A percentile compares a stretch with the other conserved stretches of the same genome.
Evolutionary conservation across 2,113 vertebrate genomes (phyloP).

Genomic region (Aldabrachelys gigantea): DNA sequence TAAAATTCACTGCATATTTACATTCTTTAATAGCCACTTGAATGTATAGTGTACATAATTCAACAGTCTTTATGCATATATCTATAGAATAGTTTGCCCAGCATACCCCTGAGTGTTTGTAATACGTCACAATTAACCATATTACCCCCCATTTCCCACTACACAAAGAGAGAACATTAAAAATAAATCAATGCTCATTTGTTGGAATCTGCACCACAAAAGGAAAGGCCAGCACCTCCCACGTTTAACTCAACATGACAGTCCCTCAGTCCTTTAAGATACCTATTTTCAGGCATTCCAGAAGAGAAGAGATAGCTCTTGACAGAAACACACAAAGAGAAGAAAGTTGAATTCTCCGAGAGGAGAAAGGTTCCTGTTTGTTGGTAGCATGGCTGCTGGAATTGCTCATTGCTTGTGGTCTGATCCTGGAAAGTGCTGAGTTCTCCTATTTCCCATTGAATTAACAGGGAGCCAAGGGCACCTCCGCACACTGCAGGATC

Average conservation of each 20-base stretch:
- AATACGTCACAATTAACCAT: neutral
- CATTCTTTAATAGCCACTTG: slow-evolving; percentile 13
- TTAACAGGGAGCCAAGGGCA: accelerated
- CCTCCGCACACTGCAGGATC: accelerated
- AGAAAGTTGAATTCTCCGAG: neutral
- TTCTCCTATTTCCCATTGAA: accelerated
- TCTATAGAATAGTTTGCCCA: slow-evolving; percentile 30
- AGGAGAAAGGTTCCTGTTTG: neutral
- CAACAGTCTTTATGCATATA: slow-evolving; percentile 23
- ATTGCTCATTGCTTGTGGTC: neutral
- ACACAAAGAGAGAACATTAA: neutral
- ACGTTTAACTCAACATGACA: slow-evolving; percentile 25
- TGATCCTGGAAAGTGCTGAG: accelerated
- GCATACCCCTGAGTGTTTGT: slow-evolving; percentile 59
- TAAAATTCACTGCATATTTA: slow-evolving; percentile 75
- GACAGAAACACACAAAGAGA: neutral
- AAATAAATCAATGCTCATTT: slow-evolving; percentile 32
- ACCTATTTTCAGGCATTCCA: neutral
- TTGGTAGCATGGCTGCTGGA: accelerated
- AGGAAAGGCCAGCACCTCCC: slow-evolving; percentile 30
- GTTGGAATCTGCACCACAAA: slow-evolving; percentile 4
- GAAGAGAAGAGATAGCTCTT: neutral
- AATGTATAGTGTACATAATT: slow-evolving; percentile 16
- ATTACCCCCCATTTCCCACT: neutral
- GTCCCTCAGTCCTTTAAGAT: slow-evolving; percentile 3